Evolutionary conservation across 2,888 invertebrate species (phyloP), one percentile per base, ranked within the genome.

Genomic region (Andrena dorsata): DNA sequence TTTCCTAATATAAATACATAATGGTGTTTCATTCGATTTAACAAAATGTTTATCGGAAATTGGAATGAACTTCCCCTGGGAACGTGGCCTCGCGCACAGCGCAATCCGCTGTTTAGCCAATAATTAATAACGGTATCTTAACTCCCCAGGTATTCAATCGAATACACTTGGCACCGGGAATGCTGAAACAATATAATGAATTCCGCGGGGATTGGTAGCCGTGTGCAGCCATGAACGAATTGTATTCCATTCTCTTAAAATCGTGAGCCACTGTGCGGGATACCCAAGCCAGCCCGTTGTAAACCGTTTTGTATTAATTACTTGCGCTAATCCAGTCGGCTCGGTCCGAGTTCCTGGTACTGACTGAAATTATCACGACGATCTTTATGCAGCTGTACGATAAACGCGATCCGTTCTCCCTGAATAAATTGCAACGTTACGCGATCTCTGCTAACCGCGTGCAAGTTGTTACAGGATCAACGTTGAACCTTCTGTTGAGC

Each of bases 51-150:
- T 26, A 47, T 53, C 7, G 66, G 41, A 41, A 66, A 58, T 64
- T 56, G 47, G 41, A 64, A 32, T 56, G 63, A 32, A 26, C 58
- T 58, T 28, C n/a, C 63, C 26, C 30, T 23, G 73, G 47, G 16
- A 79, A 70, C 49, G 30, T 23, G 28, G 13, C 53, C 26, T 28
- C 71, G 35, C 5, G 66, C 49, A 35, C 23, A 65, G n/a, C 35
- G 65, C 65, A 70, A 75, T 81, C 41, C 60, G 26, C 32, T 65
- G 51, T 76, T 60, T 58, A 65, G 56, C 47, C 51, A 28, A 75
- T 76, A 72, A 80, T 72, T 80, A 83, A 75, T 76, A 83, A 80
- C 75, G 63, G 32, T 72, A 76, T 63, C 66, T 83, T 51, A 69
- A 76, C 47, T 63, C 53, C 1, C 32, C 58, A 53, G 65, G 53